Evolutionary conservation across 1,140 invertebrate genomes (phyloP), one percentile per base, ranked within the genome.

Genomic region (Zaprionus taronus): DNA sequence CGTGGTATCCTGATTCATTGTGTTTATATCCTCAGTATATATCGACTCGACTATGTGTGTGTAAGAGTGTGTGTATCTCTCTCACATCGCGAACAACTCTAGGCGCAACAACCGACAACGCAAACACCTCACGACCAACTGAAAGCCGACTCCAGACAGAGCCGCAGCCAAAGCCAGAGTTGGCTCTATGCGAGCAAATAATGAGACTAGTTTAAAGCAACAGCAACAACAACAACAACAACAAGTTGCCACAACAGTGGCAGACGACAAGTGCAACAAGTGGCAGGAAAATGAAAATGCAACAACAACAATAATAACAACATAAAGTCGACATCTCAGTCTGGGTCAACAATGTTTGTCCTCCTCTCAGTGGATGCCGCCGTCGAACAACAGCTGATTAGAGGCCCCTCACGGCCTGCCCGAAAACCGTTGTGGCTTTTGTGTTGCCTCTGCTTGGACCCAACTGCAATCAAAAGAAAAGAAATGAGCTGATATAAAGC

Each of bases 91-190:
- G 66, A 68, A 56, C 61, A 36, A 74, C 62, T 20, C 56, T 31
- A 28, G 47, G 56, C 49, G 9, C 56, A 56, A 57, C 83, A 83
- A 87, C 84, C 85, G 85, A 85, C 85, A 70, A 72, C 72, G 72
- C 65, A 82, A 85, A 90, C 81, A 85, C 72, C 73, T 80, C 86
- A 73, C 79, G 80, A 82, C 22, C 82, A 90, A 90, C 85, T 90
- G 85, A 90, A 81, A 51, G 12, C 47, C 47, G 47, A 51, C 20
- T 24, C 47, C 20, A 24, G 20, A 1, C 47, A 12, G 17, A 49
- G 47, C 11, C 47, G 41, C 15, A 17, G 41, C 15, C 41, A 12
- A 3, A 49, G 47, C 47, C 47, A 51, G 47, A 51, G 47, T 20
- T 5, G 9, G 5, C 17, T 51, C 58, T 67, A 57, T 31, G 38